Conservation (phyloP, 2,888 invertebrate genomes). For the Limnephilus rhombicus region DNA sequence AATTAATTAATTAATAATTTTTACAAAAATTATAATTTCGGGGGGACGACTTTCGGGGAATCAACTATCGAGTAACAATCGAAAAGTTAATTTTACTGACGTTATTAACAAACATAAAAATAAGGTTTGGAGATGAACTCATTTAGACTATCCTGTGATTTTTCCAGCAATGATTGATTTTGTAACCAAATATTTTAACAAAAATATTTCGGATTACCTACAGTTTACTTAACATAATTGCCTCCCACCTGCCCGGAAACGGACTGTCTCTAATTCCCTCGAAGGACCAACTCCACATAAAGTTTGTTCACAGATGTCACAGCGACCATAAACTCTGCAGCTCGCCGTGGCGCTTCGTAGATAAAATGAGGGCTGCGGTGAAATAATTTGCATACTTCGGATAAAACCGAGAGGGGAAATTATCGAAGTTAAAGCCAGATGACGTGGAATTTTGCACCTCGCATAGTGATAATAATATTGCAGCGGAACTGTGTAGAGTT, state of each 20-base stretch:
- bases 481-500: background rate
- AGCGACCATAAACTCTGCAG: background rate
- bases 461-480: background rate
- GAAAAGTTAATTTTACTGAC: too few relatives aligned
- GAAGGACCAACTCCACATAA: slow-evolving; percentile 12
- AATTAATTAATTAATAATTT: too few relatives aligned
- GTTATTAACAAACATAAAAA: too few relatives aligned
- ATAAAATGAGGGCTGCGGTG: background rate
- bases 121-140: too few relatives aligned
- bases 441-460: slow-evolving; percentile 9
- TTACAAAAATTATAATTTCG: too few relatives aligned
- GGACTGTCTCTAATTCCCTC: slow-evolving; percentile 43
- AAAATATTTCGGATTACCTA: background rate
- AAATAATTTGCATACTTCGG: slow-evolving; percentile 39
- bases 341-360: background rate
- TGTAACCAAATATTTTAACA: background rate
- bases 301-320: slow-evolving; percentile 35
- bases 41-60: too few relatives aligned
- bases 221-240: background rate
- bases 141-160: too few relatives aligned
- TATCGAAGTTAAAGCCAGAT: slow-evolving; percentile 18
- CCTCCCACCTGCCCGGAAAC: slow-evolving; percentile 16
- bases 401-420: slow-evolving; percentile 17
- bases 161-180: too few relatives aligned
- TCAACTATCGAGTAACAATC: too few relatives aligned